phyloP scores from a whole-genome alignment of 30 jellyfish, hydroid and myxozoan species.

The Cassiopea andromeda region DNA sequence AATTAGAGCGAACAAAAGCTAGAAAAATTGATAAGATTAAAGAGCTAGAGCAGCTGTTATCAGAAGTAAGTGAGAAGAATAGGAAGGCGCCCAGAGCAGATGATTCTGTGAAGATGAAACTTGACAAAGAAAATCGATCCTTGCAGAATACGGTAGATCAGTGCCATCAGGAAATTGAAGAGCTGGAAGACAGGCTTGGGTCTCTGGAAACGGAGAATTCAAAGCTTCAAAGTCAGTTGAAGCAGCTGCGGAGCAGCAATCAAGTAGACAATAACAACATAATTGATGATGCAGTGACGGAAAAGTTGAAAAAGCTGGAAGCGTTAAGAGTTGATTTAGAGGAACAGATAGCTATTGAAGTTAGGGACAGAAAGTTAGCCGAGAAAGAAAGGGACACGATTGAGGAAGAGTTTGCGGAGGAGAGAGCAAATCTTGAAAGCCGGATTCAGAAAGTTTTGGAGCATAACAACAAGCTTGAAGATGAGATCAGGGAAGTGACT shows the following conservation, averaged over 20 bases:
- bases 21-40: conserved; percentile 68
- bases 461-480: conserved; percentile 44
- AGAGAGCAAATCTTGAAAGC: conserved; percentile 41
- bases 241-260: conserved; percentile 26
- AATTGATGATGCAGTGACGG: not conserved
- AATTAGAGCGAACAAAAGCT: conserved; percentile 69
- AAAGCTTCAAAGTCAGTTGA: conserved; percentile 51
- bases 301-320: conserved; percentile 80
- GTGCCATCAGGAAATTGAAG: conserved; percentile 68
- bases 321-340: conserved; percentile 55
- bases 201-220: conserved; percentile 46
- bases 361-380: conserved; percentile 48
- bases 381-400: conserved; percentile 80
- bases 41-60: conserved; percentile 71
- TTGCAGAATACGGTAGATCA: conserved; percentile 46
- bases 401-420: conserved; percentile 86
- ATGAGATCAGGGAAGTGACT: conserved; percentile 50
- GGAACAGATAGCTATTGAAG: conserved; percentile 59
- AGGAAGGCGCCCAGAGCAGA: conserved; percentile 45
- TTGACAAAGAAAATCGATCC: conserved; percentile 70
- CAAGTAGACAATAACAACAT: conserved; percentile 3
- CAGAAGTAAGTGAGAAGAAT: conserved; percentile 33
- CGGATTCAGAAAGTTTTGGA: conserved; percentile 19
- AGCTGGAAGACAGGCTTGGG: conserved; percentile 53
- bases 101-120: conserved; percentile 50